These are phyloP conservation scores for Mystacides longicornis DNA, from an alignment of 2,888 invertebrate species.

Conservation along the genomic window DNA sequence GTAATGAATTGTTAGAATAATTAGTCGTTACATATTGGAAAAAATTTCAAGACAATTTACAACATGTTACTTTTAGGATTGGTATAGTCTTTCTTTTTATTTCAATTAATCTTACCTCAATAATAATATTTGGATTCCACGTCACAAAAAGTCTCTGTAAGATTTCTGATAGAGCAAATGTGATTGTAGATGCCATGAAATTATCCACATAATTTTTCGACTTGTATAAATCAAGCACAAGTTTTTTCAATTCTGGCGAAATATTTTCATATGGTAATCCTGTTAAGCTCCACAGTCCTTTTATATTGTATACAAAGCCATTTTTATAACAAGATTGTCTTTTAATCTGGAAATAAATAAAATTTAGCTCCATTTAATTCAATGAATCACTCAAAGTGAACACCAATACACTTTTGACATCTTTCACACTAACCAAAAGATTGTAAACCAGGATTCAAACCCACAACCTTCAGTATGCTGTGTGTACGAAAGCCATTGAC, in stretches of 20 bases:
- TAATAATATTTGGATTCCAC: background rate
- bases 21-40: too few relatives aligned
- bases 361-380: too few relatives aligned
- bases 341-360: background rate
- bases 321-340: background rate
- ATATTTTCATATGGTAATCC: background rate
- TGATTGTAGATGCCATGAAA: background rate
- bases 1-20: too few relatives aligned
- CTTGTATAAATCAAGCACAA: background rate
- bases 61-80: too few relatives aligned
- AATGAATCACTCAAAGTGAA: too few relatives aligned
- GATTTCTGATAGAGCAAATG: background rate
- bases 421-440: too few relatives aligned
- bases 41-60: too few relatives aligned
- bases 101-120: conserved; percentile 8
- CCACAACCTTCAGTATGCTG: too few relatives aligned
- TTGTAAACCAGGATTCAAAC: too few relatives aligned
- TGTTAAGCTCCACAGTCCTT: background rate
- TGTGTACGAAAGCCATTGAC: too few relatives aligned
- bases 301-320: conserved; percentile 2
- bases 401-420: too few relatives aligned
- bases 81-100: too few relatives aligned
- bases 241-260: background rate
- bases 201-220: background rate
- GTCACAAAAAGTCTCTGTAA: background rate